Evolutionary conservation across 2,113 vertebrate genomes (phyloP).

Genomic region (Perognathus longimembris): DNA sequence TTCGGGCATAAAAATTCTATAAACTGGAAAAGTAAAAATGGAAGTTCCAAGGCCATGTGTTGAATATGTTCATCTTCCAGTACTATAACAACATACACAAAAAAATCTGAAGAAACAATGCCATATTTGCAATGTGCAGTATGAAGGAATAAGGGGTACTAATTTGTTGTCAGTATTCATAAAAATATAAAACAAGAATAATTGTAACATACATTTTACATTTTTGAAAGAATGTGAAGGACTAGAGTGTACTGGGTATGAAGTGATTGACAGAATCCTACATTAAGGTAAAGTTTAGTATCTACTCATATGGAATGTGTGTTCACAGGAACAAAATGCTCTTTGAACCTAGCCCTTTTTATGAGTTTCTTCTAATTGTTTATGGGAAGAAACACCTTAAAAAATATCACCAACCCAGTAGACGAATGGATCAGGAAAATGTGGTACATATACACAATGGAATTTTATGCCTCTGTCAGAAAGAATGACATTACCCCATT

Average conservation of each 20-base stretch:
- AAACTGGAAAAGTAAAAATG: not conserved
- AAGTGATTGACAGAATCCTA: not conserved
- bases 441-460: too few species aligned
- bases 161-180: not conserved
- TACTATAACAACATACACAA: not conserved
- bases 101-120: constrained; percentile 23
- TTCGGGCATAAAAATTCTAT: constrained; percentile 19
- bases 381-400: not conserved
- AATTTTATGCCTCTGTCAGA: too few species aligned
- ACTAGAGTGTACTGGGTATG: not conserved
- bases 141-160: not conserved
- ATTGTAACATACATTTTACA: not conserved
- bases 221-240: not conserved
- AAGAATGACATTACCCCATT: too few species aligned
- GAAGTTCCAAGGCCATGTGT: not conserved
- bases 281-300: not conserved
- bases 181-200: not conserved
- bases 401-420: too few species aligned
- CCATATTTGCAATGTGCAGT: not conserved
- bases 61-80: not conserved
- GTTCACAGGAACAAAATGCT: not conserved
- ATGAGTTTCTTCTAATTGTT: not conserved
- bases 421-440: too few species aligned
- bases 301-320: not conserved
- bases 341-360: not conserved